A percentile compares a stretch with the other conserved stretches of the same genome.
Conservation (phyloP, 1,140 invertebrate genomes). For the Drosophila novamexicana region DNA sequence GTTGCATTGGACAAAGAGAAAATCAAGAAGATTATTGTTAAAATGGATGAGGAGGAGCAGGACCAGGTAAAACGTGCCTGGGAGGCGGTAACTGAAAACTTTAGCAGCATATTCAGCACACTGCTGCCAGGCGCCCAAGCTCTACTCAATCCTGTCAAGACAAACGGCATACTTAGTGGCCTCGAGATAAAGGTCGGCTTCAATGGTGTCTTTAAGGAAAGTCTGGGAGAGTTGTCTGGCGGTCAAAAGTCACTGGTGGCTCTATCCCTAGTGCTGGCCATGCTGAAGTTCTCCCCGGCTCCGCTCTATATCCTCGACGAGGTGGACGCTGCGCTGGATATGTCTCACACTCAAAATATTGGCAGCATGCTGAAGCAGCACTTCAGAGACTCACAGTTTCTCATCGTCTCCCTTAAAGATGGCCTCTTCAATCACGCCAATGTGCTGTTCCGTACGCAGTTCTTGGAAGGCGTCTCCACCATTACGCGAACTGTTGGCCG, state of each 20-base stretch:
- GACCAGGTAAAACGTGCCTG: slow-evolving; percentile 92
- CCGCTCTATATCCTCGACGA: slow-evolving; percentile 99
- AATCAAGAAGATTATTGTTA: slow-evolving; percentile 92
- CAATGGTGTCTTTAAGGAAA: slow-evolving; percentile 98
- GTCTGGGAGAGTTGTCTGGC: slow-evolving; percentile 96
- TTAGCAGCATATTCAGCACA: slow-evolving; percentile 97
- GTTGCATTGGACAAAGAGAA: slow-evolving; percentile 95
- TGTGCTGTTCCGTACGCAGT: slow-evolving; percentile 97
- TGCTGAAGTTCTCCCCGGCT: slow-evolving; percentile 98
- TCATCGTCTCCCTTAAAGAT: slow-evolving; percentile 99
- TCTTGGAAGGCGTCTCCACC: slow-evolving; percentile 97
- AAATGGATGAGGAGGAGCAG: slow-evolving; percentile 96
- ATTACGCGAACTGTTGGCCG: slow-evolving; percentile 89
- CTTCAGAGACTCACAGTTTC: slow-evolving; percentile 98
- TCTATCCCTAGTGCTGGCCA: slow-evolving; percentile 97
- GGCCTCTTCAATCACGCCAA: slow-evolving; percentile 99
- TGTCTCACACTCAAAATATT: slow-evolving; percentile 99
- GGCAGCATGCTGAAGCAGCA: slow-evolving; percentile 97
- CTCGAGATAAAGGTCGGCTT: slow-evolving; percentile 97
- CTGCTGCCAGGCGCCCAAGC: slow-evolving; percentile 95
- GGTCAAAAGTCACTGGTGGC: slow-evolving; percentile 98
- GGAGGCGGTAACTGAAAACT: slow-evolving; percentile 94
- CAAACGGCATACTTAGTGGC: slow-evolving; percentile 90
- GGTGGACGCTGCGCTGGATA: slow-evolving; percentile 98
- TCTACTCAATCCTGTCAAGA: slow-evolving; percentile 91